Base-by-base conservation (phyloP, 53 echinoderm and acorn worm genomes). In the Crossaster papposus region DNA sequence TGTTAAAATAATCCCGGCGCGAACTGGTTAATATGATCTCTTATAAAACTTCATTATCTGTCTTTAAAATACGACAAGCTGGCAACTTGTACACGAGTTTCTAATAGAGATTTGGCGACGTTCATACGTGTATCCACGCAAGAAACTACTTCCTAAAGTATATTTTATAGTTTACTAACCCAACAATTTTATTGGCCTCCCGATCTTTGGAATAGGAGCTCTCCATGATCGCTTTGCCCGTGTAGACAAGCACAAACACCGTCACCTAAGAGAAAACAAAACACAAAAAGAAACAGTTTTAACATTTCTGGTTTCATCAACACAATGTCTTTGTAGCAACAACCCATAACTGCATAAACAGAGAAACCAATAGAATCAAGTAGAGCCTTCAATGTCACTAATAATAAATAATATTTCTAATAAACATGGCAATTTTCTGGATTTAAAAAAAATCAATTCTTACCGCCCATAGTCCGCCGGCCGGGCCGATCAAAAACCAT, bases 181-280 rank as follows among this genome's bases (percentile, higher is more conserved):
- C 89, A 68, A 94, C 91, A 17, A 96, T 90, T 88, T 93, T 91
- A 81, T 98, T 98, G 2, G 95, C 94, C 72, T 98, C 94, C 64
- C 93, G 90, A 62, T 98, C 98, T 86, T 94, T 96, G 13, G 95
- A 98, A 70, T 98, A 98, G 33, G 98, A 95, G 54, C 98, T 98
- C 76, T 98, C 98, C 90, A 96, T 94, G 22, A 98, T 98, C 54
- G 96, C 98, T 75, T 96, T 95, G 11, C 93, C 94, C 2, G 98
- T 98, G 77, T 95, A 98, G 54, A 94, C 93, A 24, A 98, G 82
- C 12, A 98, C 98, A 52, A 98, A 95, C 0, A 94, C 91, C 50
- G 98, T 98, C 38, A 98, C 93, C 98, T 98, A 89, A 31, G 52
- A 79, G 54, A 35, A 34, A 50, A 18, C 65, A 70, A 33, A 23